phyloP scores from a whole-genome alignment of 1,140 invertebrate genomes.

The Hirudo medicinalis region DNA sequence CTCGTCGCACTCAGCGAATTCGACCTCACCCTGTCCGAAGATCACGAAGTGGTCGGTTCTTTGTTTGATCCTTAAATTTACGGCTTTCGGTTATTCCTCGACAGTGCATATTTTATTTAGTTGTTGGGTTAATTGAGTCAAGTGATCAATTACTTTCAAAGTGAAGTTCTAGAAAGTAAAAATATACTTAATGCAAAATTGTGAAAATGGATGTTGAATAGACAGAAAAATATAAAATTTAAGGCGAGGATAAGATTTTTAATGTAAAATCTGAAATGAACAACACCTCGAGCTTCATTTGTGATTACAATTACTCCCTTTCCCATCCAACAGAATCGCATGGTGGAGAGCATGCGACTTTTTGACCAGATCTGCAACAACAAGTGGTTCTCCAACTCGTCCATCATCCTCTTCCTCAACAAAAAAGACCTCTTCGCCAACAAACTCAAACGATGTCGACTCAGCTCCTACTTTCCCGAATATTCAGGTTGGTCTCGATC shows the following conservation, averaged over 20 bases:
- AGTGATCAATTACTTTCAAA: no score
- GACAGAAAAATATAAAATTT: no score
- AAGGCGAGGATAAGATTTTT: no score
- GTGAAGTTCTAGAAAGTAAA: no score
- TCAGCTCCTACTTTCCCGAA: constrained; percentile 99
- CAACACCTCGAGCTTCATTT: no score
- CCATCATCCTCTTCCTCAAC: constrained; percentile 98
- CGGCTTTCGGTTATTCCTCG: neutral
- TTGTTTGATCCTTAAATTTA: neutral
- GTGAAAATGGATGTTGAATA: no score
- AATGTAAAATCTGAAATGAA: no score
- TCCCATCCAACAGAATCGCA: constrained; percentile 67
- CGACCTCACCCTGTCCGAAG: constrained; percentile 49
- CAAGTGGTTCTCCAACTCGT: constrained; percentile 99
- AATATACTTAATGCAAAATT: no score
- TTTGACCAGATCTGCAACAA: constrained; percentile 99
- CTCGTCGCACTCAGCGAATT: constrained; percentile 55
- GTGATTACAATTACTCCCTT: no score
- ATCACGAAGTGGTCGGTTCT: constrained; percentile 37
- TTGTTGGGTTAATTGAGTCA: no score
- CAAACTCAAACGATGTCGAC: constrained; percentile 98
- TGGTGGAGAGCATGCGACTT: constrained; percentile 99
- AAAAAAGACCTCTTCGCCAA: constrained; percentile 99
- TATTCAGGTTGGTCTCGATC: constrained; percentile 64
- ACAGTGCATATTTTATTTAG: no score